Evolutionary conservation across 2,797 vertebrate genomes (phyloP), one percentile per base, ranked within the genome.

Genomic region (Paedocypris micromegethes): DNA sequence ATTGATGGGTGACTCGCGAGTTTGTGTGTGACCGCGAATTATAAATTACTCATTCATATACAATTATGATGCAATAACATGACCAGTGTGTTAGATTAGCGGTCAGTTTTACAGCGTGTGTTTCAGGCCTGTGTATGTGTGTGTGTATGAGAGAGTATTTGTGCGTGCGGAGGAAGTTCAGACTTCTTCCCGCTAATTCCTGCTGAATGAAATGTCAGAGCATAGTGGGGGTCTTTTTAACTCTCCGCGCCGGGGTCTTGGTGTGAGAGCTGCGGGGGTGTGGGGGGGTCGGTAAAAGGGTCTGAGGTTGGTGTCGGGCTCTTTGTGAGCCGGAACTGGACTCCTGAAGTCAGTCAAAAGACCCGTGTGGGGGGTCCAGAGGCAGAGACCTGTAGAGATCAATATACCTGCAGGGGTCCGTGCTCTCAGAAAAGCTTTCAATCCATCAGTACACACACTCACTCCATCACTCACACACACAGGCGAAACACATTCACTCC

Each of bases 161-260:
- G 69, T 68, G 53, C 38, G 46, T 9, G 64, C 60, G 45, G 38
- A 37, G n/a, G 55, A n/a, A 45, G 68, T 71, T 42, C 66, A 57
- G 60, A 58, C 77, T 58, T 68, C 60, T 68, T 23, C 23, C 23
- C 23, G 23, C 56, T 75, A 79, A 77, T 79, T 73, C 77, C 66
- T 7, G 5, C 56, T 77, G 70, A 77, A 73, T 77, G 57, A 79
- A 79, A 79, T 79, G 77, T 79, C 77, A 79, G 47, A 50, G 64
- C 71, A 3, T 55, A 50, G 57, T 38, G 58, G 73, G 72, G 57
- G 72, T 45, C 59, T 77, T 74, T 78, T 81, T 79, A 79, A 72
- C 66, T 70, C 72, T 68, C 68, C 5, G 64, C 23, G 43, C 67
- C 53, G 57, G 67, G 57, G 64, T 61, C 59, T 59, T 68, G 50